Conservation (phyloP, 2,797 vertebrate genomes). For the Rhadinocentrus ornatus region DNA sequence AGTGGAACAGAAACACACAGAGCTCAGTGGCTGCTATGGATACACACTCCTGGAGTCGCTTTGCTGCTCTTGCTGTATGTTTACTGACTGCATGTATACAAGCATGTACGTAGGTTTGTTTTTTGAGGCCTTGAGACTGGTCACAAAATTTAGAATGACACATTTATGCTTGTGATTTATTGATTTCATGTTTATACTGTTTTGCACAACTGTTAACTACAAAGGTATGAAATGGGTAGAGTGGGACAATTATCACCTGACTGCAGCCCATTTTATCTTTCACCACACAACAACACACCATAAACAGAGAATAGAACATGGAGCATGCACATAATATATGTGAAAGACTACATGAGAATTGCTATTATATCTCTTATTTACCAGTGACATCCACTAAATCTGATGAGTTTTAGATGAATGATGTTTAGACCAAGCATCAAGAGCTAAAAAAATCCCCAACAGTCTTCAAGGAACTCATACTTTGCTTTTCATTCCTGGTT, state of each 20-base stretch:
- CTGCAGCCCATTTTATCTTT: not conserved
- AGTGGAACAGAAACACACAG: slow-evolving; percentile 72
- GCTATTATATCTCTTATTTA: no score
- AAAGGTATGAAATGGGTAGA: not conserved
- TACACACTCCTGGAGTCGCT: slow-evolving; percentile 73
- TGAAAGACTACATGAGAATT: no score
- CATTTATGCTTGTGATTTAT: slow-evolving; percentile 10
- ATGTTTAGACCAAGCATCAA: no score
- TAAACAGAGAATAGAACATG: no score
- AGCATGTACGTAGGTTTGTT: slow-evolving; percentile 54
- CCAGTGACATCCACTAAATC: no score
- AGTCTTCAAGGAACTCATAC: not conserved
- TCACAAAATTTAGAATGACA: slow-evolving; percentile 27
- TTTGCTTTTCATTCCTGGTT: not conserved
- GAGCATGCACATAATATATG: no score
- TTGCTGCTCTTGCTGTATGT: slow-evolving; percentile 56
- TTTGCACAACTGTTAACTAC: not conserved
- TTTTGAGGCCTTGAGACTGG: slow-evolving; percentile 20
- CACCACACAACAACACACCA: no score
- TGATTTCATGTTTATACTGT: not conserved
- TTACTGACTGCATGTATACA: slow-evolving; percentile 58
- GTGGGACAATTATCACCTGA: not conserved
- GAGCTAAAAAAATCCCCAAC: no score
- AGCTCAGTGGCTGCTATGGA: slow-evolving; percentile 78
- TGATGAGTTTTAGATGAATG: no score